phyloP scores from a whole-genome alignment of 92 coral and sea anemone species.

The Meandrina meandrites region DNA sequence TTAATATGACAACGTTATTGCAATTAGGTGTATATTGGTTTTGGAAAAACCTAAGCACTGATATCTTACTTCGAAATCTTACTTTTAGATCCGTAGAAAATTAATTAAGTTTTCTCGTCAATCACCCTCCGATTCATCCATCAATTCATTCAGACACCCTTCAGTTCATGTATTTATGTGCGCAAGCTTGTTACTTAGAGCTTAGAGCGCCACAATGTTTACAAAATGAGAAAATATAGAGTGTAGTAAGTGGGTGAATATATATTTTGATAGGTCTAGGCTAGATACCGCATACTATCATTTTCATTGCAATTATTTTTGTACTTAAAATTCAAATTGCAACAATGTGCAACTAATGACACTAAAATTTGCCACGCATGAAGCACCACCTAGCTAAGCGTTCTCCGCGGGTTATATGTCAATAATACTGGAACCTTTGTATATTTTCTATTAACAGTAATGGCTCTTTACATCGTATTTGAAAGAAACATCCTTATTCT shows the following conservation, averaged over 20 bases:
- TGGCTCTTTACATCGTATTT: neutral
- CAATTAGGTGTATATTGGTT: too few relatives aligned
- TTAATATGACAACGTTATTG: too few relatives aligned
- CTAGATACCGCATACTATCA: too few relatives aligned
- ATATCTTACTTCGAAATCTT: too few relatives aligned
- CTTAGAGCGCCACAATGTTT: neutral
- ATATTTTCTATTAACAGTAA: neutral
- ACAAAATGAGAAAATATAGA: neutral
- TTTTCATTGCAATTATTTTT: too few relatives aligned
- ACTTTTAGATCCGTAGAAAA: too few relatives aligned
- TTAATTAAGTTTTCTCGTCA: neutral
- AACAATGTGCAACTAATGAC: neutral
- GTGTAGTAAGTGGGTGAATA: neutral
- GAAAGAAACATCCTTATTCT: neutral
- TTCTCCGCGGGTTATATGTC: neutral
- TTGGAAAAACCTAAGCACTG: neutral
- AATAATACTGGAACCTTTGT: neutral
- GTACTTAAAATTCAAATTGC: too few relatives aligned
- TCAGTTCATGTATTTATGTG: too few relatives aligned
- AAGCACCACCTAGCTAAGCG: neutral
- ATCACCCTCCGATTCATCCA: neutral
- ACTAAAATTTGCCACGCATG: neutral
- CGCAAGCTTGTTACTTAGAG: too few relatives aligned
- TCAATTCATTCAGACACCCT: too few relatives aligned
- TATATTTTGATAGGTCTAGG: too few relatives aligned